Conservation (phyloP, 1,140 invertebrate species). For the Lordiphosa collinella region DNA sequence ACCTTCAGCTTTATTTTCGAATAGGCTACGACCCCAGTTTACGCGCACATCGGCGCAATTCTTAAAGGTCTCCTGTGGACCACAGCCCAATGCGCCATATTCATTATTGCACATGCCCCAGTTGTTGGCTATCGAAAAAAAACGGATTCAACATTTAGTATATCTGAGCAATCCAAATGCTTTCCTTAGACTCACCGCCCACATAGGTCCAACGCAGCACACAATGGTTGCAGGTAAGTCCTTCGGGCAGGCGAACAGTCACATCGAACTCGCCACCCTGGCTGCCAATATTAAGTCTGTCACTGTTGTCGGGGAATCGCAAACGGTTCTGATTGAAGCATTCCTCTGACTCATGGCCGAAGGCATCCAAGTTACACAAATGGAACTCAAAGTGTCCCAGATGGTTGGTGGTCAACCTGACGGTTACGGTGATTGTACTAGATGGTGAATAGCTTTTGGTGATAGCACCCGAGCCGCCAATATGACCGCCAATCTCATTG, state of each 20-base stretch:
- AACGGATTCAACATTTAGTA: not conserved
- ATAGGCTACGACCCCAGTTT: slow-evolving; percentile 53
- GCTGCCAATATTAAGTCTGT: slow-evolving; percentile 49
- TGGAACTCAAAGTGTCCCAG: slow-evolving; percentile 82
- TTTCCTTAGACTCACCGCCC: slow-evolving; percentile 52
- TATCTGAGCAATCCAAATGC: too few species aligned
- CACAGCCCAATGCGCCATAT: slow-evolving; percentile 81
- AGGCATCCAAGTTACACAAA: slow-evolving; percentile 81
- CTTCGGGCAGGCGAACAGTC: slow-evolving; percentile 80
- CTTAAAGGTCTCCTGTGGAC: slow-evolving; percentile 85
- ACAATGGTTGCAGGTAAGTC: slow-evolving; percentile 84
- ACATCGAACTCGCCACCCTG: slow-evolving; percentile 72
- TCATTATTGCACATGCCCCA: slow-evolving; percentile 82
- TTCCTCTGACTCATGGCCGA: slow-evolving; percentile 81
- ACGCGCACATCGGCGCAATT: slow-evolving; percentile 86
- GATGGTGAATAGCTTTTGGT: slow-evolving; percentile 74
- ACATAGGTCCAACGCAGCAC: slow-evolving; percentile 86
- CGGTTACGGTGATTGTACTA: slow-evolving; percentile 69
- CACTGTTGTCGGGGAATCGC: slow-evolving; percentile 80
- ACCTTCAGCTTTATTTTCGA: slow-evolving; percentile 24
- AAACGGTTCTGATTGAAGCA: slow-evolving; percentile 82
- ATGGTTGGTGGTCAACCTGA: slow-evolving; percentile 82
- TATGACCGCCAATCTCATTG: slow-evolving; percentile 84
- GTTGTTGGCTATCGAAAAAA: slow-evolving; percentile 79
- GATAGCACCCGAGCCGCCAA: slow-evolving; percentile 81